Evolutionary conservation across 1,140 invertebrate species (phyloP).

Genomic region (Dufourea novaeangliae): DNA sequence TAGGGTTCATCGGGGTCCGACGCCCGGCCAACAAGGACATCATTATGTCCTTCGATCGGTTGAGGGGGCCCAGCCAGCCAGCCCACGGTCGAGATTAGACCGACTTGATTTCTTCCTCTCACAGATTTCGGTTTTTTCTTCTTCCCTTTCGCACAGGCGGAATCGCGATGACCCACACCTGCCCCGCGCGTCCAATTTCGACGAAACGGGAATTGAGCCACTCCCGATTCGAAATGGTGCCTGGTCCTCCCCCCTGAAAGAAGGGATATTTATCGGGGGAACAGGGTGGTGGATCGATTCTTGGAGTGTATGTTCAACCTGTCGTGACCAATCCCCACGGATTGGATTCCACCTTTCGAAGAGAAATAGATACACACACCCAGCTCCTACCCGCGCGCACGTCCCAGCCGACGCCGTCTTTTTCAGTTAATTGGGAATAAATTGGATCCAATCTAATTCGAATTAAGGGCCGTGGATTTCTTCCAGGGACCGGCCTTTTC

Average conservation of each 20-base stretch:
- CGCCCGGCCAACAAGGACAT: slow-evolving; percentile 62
- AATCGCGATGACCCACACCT: slow-evolving; percentile 44
- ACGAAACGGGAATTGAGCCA: slow-evolving; percentile 54
- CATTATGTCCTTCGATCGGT: slow-evolving; percentile 68
- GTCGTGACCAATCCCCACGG: slow-evolving; percentile 52
- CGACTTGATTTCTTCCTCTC: neutral
- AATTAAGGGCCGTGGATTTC: slow-evolving; percentile 60
- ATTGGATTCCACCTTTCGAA: slow-evolving; percentile 32
- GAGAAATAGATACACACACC: slow-evolving; percentile 51
- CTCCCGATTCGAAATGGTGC: slow-evolving; percentile 56
- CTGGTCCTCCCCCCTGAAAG: neutral
- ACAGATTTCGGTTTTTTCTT: neutral
- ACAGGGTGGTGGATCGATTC: slow-evolving; percentile 57
- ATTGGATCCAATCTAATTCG: slow-evolving; percentile 74
- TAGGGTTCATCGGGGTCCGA: slow-evolving; percentile 57
- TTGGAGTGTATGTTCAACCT: slow-evolving; percentile 30
- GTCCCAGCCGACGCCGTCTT: slow-evolving; percentile 29
- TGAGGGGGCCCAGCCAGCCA: slow-evolving; percentile 16
- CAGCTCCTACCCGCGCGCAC: neutral
- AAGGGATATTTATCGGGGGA: slow-evolving; percentile 49
- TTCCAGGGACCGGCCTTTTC: slow-evolving; percentile 42
- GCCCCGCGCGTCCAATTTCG: slow-evolving; percentile 47
- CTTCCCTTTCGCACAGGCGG: slow-evolving; percentile 31
- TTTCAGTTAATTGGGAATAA: slow-evolving; percentile 71
- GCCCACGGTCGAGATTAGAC: slow-evolving; percentile 53